These are phyloP conservation scores for Spheniscus mendiculus DNA, from an alignment of 2,113 vertebrate genomes.

Conservation along the genomic window DNA sequence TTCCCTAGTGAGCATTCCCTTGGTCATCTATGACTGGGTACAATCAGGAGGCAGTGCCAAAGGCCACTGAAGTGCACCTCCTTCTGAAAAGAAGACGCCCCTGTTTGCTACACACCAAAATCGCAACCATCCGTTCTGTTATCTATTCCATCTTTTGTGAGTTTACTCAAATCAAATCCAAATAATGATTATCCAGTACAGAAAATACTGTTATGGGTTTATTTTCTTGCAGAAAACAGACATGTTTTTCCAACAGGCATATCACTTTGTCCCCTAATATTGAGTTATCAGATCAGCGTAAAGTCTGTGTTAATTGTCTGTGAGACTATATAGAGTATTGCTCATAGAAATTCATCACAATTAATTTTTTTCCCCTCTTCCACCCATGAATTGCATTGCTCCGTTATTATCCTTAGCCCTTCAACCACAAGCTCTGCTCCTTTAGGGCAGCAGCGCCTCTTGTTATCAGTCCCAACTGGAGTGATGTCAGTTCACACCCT, in stretches of 20 bases:
- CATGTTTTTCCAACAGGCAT: constrained; percentile 1
- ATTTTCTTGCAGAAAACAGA: constrained; percentile 43
- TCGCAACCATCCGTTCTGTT: constrained; percentile 48
- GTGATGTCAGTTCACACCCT: not conserved
- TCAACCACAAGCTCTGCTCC: not conserved
- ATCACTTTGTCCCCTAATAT: not conserved
- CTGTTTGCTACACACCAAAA: constrained; percentile 52
- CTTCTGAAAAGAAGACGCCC: not conserved
- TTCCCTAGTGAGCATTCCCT: constrained; percentile 79
- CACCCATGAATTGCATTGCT: not conserved
- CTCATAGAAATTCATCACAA: not conserved
- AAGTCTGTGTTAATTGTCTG: not conserved
- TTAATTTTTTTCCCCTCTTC: constrained; percentile 5
- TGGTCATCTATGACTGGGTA: constrained; percentile 84
- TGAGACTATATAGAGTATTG: not conserved
- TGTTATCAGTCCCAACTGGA: constrained; percentile 14
- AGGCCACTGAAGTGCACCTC: constrained; percentile 49
- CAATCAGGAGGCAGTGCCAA: constrained; percentile 30
- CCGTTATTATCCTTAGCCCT: not conserved
- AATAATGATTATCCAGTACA: constrained; percentile 43
- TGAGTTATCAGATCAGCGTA: constrained; percentile 22
- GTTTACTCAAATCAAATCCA: constrained; percentile 66
- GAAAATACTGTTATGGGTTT: constrained; percentile 24
- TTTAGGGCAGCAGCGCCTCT: not conserved
- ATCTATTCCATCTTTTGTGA: constrained; percentile 61